Base-by-base conservation (phyloP, 2,888 invertebrate species). In the Mongoloraphidia duomilia region DNA sequence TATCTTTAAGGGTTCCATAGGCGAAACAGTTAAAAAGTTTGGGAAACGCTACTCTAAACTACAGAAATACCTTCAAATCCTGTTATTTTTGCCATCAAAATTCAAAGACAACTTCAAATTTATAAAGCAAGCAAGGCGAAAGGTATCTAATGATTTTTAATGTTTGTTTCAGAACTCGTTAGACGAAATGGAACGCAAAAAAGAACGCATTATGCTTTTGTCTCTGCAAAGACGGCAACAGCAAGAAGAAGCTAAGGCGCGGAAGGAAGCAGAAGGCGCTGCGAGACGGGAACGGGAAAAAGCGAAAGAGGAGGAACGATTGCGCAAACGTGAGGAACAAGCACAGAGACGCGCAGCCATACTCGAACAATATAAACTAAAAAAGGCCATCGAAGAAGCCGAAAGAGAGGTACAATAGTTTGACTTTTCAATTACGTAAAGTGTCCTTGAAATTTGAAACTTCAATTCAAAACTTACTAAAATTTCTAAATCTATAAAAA, bases 301-400 rank as follows among this genome's bases (percentile, higher is more conserved):
- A 54, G 74, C 79, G 53, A 84, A 83, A 59, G 77, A 77, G 60
- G 82, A 92, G 64, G 77, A 83, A 65, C 76, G 88, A 70, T 71
- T 77, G 59, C 72, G 87, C 63, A 79, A 83, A 66, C 68, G 77
- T 71, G 65, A 87, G 60, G 93, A 94, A 61, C 94, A 95, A 66
- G 83, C 83, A 60, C 78, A 84, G n/a, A 74, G 93, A 51, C 71
- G 94, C 49, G 86, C 91, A 56, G 79, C 79, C 55, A 96, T 96
- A 63, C 77, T 94, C 58, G 91, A 92, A 63, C 89, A 92, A 67
- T 90, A 95, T 71, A 87, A 92, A 69, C 73, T 92, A 58, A 91
- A 94, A 65, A 95, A 95, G 69, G 88, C 89, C 49, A 81, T 89
- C 53, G 92, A 93, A 65, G 91, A 92, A 70, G 90, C 91, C 26